These are phyloP conservation scores for Litoditis marina DNA, from an alignment of 2,888 invertebrate species.

Conservation along the genomic window DNA sequence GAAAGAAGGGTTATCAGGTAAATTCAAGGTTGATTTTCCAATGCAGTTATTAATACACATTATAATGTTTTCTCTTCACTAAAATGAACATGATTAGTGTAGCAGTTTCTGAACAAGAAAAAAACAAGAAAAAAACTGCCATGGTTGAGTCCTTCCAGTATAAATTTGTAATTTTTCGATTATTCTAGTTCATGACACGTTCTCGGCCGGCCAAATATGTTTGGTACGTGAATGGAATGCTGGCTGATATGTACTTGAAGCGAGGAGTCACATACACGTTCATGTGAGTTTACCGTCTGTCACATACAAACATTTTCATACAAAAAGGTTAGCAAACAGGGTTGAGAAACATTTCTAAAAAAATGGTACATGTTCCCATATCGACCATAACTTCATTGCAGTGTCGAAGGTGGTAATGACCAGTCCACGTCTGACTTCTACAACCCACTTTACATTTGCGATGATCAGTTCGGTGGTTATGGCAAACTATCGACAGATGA, in stretches of 20 bases:
- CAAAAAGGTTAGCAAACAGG: not conserved
- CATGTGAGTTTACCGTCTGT: constrained; percentile 61
- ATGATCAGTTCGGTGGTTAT: constrained; percentile 79
- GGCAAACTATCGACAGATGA: constrained; percentile 74
- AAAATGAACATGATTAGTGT: too few species aligned
- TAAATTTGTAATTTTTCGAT: too few species aligned
- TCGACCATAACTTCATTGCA: constrained; percentile 24
- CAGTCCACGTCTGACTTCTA: constrained; percentile 78
- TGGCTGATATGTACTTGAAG: constrained; percentile 80
- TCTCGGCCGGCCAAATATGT: constrained; percentile 69
- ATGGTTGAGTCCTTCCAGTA: too few species aligned
- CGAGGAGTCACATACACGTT: constrained; percentile 82
- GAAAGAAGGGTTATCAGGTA: constrained; percentile 76
- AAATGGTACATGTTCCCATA: not conserved
- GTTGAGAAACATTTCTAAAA: too few species aligned
- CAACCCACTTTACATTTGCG: constrained; percentile 84
- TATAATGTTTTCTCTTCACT: not conserved
- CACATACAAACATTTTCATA: not conserved
- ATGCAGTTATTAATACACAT: not conserved
- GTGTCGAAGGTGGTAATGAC: constrained; percentile 75
- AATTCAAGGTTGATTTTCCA: constrained; percentile 14
- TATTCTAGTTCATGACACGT: constrained; percentile 28
- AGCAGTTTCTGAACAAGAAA: too few species aligned
- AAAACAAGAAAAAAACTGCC: not conserved
- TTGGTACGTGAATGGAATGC: constrained; percentile 87